Evolutionary conservation across 2,888 invertebrate genomes (phyloP), one percentile per base, ranked within the genome.

Genomic region (Liopterus haemorrhoidalis): DNA sequence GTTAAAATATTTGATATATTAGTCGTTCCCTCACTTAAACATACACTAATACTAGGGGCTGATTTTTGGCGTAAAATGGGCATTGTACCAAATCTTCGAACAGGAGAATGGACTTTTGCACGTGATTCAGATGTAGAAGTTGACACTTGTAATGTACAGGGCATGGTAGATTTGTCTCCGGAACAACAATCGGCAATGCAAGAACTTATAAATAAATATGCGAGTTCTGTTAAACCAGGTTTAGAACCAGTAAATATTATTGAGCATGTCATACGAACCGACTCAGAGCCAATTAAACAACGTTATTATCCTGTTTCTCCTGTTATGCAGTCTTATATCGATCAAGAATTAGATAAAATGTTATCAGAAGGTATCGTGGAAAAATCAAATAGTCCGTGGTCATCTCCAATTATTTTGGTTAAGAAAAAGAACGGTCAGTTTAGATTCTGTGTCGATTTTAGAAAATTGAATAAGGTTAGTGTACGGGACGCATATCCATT

Each of bases 401-500:
- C 54, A 5, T 53, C 46, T 1, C 57, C 59, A 1, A 51, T 57
- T 12, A 48, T 62, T 1, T 52, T 59, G 36, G 50, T 57, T 3
- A 52, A 47, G n/a, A 57, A 57, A 35, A 50, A 55, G 4, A 50
- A 57, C 31, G 56, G 53, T 0, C 48, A 45, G 2, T 59, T 53
- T 30, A 38, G 60, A 3, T 57, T 63, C 11, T 57, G 60, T 32
- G 53, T 60, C 0, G 61, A 63, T 38, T 59, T 51, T 24, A 36
- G 62, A 4, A 55, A 57, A 25, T 33, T 64, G 0, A 66, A 63
- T 40, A 27, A 31, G 4, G 57, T 61, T 0, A 59, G 60, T 0
- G 49, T 53, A 21, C 46, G 52, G 8, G 58, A 62, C 46, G 57
- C 59, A 1, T 59, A 63, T 51, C 59, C 60, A 2, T 20, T 63